Evolutionary conservation across 2,797 vertebrate genomes (phyloP).

Genomic region (Eremophila alpestris): DNA sequence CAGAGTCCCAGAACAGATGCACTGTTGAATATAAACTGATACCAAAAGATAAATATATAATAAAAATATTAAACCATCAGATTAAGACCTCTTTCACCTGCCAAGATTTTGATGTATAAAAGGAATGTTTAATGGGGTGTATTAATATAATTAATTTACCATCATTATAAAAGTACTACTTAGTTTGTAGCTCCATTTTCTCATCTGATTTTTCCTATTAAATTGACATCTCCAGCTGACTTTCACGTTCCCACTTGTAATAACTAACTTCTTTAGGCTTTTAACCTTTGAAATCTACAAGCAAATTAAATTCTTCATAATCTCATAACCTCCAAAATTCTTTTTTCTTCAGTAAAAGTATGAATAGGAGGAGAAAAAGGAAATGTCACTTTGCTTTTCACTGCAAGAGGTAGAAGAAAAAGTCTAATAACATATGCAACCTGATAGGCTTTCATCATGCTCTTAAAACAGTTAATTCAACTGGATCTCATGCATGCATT

Average conservation of each 20-base stretch:
- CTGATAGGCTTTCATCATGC: background rate
- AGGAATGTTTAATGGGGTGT: slow-evolving; percentile 4
- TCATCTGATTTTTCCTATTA: background rate
- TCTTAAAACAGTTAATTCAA: slow-evolving; percentile 42
- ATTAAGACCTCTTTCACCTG: slow-evolving; percentile 14
- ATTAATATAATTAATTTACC: slow-evolving; percentile 25
- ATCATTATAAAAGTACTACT: slow-evolving; percentile 24
- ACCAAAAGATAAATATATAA: background rate
- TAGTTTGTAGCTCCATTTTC: background rate
- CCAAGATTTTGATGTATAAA: slow-evolving; percentile 10
- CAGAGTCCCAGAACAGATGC: slow-evolving; percentile 20
- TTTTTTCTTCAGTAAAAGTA: background rate
- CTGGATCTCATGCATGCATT: slow-evolving; percentile 1
- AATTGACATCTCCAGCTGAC: background rate
- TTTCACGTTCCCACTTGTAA: background rate
- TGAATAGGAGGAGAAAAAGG: background rate
- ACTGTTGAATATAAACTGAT: slow-evolving; percentile 16
- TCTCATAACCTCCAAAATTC: background rate
- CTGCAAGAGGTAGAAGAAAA: background rate
- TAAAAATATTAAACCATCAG: background rate
- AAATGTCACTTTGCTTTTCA: background rate
- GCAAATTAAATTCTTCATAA: background rate
- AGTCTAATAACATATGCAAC: background rate
- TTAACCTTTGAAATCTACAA: slow-evolving; percentile 13
- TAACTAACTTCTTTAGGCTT: background rate